A percentile compares a stretch with the other conserved stretches of the same genome.
Evolutionary conservation across 2,888 invertebrate species (phyloP).

Genomic region (Drosophila sordidula): DNA sequence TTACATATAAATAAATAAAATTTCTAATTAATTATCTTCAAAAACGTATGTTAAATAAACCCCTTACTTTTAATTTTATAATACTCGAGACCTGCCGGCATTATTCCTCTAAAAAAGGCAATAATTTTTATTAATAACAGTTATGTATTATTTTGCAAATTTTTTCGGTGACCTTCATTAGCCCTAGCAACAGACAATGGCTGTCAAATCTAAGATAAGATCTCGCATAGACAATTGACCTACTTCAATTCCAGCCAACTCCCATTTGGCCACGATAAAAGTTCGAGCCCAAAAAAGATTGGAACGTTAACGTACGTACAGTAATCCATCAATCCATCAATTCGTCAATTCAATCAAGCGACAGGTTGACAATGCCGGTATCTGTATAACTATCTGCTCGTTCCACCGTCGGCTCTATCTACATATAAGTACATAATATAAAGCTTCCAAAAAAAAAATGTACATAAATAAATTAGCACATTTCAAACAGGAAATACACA

Average conservation of each 20-base stretch:
- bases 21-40: too few species aligned
- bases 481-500: constrained; percentile 66
- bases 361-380: constrained; percentile 51
- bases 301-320: neutral
- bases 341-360: constrained; percentile 32
- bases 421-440: constrained; percentile 19
- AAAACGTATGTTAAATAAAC: too few species aligned
- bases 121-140: too few species aligned
- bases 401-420: constrained; percentile 9
- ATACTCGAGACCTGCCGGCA: constrained; percentile 6
- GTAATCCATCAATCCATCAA: constrained; percentile 21
- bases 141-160: neutral
- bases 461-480: constrained; percentile 65
- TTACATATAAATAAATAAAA: too few species aligned
- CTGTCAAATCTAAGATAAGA: constrained; percentile 20
- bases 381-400: constrained; percentile 6
- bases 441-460: constrained; percentile 33
- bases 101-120: neutral
- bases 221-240: constrained; percentile 43
- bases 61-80: constrained; percentile 14
- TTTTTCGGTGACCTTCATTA: constrained; percentile 36
- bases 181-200: constrained; percentile 14
- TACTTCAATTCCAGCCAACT: constrained; percentile 34
- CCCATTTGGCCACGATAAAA: neutral
- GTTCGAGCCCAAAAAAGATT: constrained; percentile 1